Evolutionary conservation across 2,888 invertebrate species (phyloP), one percentile per base, ranked within the genome.

Genomic region (Quadroppia sp.): DNA sequence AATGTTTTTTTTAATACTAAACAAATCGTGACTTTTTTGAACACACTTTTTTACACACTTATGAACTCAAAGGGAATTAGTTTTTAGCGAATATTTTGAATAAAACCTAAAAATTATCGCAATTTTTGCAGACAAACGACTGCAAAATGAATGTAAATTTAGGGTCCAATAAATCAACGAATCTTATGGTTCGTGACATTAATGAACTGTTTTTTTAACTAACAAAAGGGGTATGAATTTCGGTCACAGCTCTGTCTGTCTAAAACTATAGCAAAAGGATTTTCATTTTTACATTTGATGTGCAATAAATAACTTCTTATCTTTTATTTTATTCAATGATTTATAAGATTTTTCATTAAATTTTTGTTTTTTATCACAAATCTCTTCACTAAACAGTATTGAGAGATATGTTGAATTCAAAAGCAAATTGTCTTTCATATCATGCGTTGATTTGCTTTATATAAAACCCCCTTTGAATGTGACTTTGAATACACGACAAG

Each of bases 271-370:
- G 36, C 6, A 53, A 53, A 53, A 25, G 53, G 53, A n/a, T n/a
- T 53, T 53, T 53, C 25, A 53, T 11, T 53, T 3, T 20, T 25
- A 23, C 11, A 23, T 25, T 6, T 11, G 11, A 36, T 13, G 17
- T 28, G 17, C 17, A 30, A 59, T 59, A 59, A 59, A 59, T 59
- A 59, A 59, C 50, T 23, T 50, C 20, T 45, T 45, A 45, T 45
- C 45, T 61, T 61, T n/a, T n/a, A 11, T 61, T 61, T 61, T 53
- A 53, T 53, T 53, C 53, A 53, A 61, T 59, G 28, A 59, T 59
- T 59, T 28, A 59, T 59, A 9, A 17, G 56, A 4, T 61, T 56
- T 56, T 23, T 13, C 25, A 15, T 1, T 20, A 20, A 53, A 53
- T 53, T 53, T n/a, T n/a, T n/a, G 20, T 53, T 53, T 23, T 50